Evolutionary conservation across 2,113 vertebrate genomes (phyloP).

Genomic region (Mus spicilegus): DNA sequence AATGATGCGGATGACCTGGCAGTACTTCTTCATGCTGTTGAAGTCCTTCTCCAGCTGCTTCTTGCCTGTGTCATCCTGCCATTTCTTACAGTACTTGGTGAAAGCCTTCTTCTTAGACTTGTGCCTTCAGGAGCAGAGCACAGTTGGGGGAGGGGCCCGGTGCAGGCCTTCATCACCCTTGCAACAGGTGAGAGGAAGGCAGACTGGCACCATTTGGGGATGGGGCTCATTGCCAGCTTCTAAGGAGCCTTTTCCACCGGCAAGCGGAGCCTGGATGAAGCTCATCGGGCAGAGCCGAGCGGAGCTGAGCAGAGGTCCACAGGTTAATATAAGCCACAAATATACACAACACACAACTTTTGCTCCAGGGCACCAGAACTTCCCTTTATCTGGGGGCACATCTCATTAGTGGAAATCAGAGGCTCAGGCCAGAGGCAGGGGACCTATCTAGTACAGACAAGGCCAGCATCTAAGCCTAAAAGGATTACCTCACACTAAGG

Average conservation of each 20-base stretch:
- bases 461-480: neutral
- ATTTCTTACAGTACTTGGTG: slow-evolving; percentile 99
- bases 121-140: slow-evolving; percentile 93
- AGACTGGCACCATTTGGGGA: slow-evolving; percentile 81
- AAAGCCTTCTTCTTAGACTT: slow-evolving; percentile 99
- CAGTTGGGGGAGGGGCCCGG: slow-evolving; percentile 84
- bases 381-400: neutral
- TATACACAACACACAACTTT: neutral
- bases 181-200: slow-evolving; percentile 84
- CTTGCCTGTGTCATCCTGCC: slow-evolving; percentile 99
- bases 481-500: neutral
- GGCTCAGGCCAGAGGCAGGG: rapidly evolving
- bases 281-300: slow-evolving; percentile 97
- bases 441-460: neutral
- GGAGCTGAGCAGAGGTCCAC: slow-evolving; percentile 90
- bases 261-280: slow-evolving; percentile 97
- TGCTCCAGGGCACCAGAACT: neutral
- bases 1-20: slow-evolving; percentile 96
- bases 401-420: neutral
- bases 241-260: slow-evolving; percentile 95
- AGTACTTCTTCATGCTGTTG: slow-evolving; percentile 98
- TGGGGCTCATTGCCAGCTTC: slow-evolving; percentile 95
- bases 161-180: slow-evolving; percentile 87
- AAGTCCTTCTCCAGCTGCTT: slow-evolving; percentile 99
- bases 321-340: slow-evolving; percentile 32